Percentiles rank a stretch among this genome's conserved stretches.
phyloP scores from a whole-genome alignment of 1,140 invertebrate genomes.

The Nebria ingens region DNA sequence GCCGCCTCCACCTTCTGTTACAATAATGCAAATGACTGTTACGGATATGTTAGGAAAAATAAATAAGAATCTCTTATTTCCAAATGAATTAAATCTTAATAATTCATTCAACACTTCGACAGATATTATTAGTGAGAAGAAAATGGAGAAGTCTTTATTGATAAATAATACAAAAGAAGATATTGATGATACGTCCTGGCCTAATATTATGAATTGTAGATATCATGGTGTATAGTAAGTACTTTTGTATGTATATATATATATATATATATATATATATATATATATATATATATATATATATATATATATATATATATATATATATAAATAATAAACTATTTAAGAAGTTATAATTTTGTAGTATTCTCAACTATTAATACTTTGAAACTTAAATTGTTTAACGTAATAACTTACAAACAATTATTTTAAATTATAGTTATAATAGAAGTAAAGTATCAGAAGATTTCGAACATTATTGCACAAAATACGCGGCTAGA shows the following conservation, averaged over 20 bases:
- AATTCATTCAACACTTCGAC: constrained; percentile 5
- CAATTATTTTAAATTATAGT: constrained; percentile 30
- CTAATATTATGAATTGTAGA: constrained; percentile 42
- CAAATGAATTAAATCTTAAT: constrained; percentile 25
- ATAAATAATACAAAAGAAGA: constrained; percentile 30
- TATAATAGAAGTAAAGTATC: constrained; percentile 49
- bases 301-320: too few relatives aligned
- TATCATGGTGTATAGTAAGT: constrained; percentile 57
- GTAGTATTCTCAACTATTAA: constrained; percentile 1
- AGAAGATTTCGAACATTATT: constrained; percentile 50
- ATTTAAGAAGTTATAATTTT: not conserved
- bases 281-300: too few relatives aligned
- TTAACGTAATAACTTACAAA: constrained; percentile 12
- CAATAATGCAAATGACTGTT: constrained; percentile 46
- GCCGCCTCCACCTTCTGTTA: constrained; percentile 53
- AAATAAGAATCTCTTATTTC: constrained; percentile 21
- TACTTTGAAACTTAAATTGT: constrained; percentile 10
- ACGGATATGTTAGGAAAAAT: constrained; percentile 44
- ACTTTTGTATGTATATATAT: too few relatives aligned
- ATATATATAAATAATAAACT: too few relatives aligned
- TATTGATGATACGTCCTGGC: constrained; percentile 36
- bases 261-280: too few relatives aligned
- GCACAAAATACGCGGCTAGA: constrained; percentile 45
- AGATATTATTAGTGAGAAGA: constrained; percentile 11
- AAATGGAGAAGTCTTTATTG: constrained; percentile 20